Evolutionary conservation across 2,888 invertebrate species (phyloP).

Genomic region (Spodoptera picta): DNA sequence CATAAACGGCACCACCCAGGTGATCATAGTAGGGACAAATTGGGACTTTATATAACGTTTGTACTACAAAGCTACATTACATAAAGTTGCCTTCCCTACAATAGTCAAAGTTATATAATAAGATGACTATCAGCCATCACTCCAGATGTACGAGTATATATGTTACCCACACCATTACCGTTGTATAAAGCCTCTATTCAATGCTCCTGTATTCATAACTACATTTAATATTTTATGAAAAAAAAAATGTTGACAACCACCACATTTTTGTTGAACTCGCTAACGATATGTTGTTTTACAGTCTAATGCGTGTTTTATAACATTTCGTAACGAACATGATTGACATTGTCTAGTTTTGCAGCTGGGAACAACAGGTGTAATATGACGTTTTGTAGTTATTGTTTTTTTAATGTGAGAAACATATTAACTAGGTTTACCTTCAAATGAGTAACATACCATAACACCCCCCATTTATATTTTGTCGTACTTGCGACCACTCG

Average conservation of each 20-base stretch:
- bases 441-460: too few species aligned
- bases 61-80: constrained; percentile 21
- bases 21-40: constrained; percentile 28
- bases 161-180: constrained; percentile 61
- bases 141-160: constrained; percentile 45
- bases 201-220: constrained; percentile 51
- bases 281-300: constrained; percentile 30
- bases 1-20: constrained; percentile 15
- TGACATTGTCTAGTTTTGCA: too few species aligned
- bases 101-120: constrained; percentile 45
- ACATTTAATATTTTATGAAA: constrained; percentile 49
- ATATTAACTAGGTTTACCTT: too few species aligned
- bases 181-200: constrained; percentile 55
- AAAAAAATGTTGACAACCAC: constrained; percentile 23
- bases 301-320: not conserved
- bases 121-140: constrained; percentile 50
- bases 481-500: too few species aligned
- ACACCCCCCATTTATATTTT: too few species aligned
- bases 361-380: constrained; percentile 1
- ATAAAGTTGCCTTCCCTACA: constrained; percentile 29
- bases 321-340: not conserved
- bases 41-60: constrained; percentile 20
- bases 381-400: too few species aligned
- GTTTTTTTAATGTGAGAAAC: too few species aligned
- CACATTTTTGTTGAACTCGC: constrained; percentile 34